Percentiles rank a stretch among this genome's conserved stretches.
phyloP scores from a whole-genome alignment of 2,113 vertebrate genomes.

The Indicator maculatus region DNA sequence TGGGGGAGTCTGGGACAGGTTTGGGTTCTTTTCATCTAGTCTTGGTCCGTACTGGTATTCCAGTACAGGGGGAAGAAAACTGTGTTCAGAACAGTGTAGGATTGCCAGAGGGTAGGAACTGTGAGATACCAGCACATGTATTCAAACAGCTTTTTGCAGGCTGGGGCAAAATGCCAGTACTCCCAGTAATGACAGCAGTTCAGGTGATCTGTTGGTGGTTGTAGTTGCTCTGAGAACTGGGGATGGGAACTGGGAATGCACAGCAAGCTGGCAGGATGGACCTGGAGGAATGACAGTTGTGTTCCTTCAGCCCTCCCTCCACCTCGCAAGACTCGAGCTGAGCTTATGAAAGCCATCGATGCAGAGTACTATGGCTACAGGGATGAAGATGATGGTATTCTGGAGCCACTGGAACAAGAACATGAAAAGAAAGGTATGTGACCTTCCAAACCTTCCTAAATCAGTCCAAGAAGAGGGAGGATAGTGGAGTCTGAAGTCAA shows the following conservation, averaged over 20 bases:
- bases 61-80: no score
- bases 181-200: background rate
- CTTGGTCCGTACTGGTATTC: background rate
- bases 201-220: accelerated
- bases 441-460: background rate
- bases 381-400: conserved; percentile 93
- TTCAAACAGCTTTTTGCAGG: background rate
- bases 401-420: conserved; percentile 91
- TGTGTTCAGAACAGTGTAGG: accelerated
- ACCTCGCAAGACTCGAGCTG: conserved; percentile 89
- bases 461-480: background rate
- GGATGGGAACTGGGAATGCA: background rate
- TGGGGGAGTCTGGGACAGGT: background rate
- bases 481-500: background rate
- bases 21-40: background rate
- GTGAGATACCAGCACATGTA: no score
- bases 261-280: background rate
- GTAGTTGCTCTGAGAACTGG: background rate
- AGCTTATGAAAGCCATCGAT: conserved; percentile 96
- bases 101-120: background rate
- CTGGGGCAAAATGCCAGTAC: background rate
- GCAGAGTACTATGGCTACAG: conserved; percentile 96
- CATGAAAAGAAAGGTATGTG: conserved; percentile 87
- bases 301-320: conserved; percentile 83
- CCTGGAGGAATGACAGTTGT: background rate